phyloP scores from a whole-genome alignment of 2,113 vertebrate genomes.

The Chloebia gouldiae region DNA sequence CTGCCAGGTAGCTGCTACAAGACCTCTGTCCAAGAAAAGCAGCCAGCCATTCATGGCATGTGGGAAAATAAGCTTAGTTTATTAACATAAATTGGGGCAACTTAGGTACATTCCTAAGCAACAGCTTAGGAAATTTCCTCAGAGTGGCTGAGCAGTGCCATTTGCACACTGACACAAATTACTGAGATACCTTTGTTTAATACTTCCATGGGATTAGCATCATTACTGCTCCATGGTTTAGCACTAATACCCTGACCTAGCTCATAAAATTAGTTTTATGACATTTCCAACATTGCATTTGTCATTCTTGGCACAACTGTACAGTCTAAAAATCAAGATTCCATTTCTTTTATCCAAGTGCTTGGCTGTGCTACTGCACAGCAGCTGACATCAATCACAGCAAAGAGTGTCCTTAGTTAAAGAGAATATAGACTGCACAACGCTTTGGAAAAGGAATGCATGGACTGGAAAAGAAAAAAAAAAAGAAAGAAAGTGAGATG shows the following conservation, averaged over 20 bases:
- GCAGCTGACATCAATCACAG: constrained; percentile 75
- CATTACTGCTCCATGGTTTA: constrained; percentile 27
- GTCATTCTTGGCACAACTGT: constrained; percentile 61
- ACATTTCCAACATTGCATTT: constrained; percentile 54
- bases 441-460: constrained; percentile 4
- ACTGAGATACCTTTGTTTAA: constrained; percentile 51
- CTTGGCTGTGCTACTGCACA: constrained; percentile 54
- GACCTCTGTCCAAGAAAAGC: background rate
- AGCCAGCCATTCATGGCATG: background rate
- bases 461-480: background rate
- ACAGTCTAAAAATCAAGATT: constrained; percentile 56
- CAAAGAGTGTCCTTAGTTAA: constrained; percentile 27
- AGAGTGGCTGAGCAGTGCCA: background rate
- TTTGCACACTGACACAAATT: constrained; percentile 44
- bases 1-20: background rate
- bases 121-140: constrained; percentile 1
- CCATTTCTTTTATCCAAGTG: constrained; percentile 66
- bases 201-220: constrained; percentile 30
- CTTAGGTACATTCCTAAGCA: constrained; percentile 27
- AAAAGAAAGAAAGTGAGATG: background rate
- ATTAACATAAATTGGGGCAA: constrained; percentile 28
- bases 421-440: constrained; percentile 6
- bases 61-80: constrained; percentile 43
- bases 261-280: constrained; percentile 59
- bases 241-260: constrained; percentile 23